These are phyloP conservation scores for Diglossa cyanea DNA, from an alignment of 2,797 vertebrate species.

Conservation along the genomic window DNA sequence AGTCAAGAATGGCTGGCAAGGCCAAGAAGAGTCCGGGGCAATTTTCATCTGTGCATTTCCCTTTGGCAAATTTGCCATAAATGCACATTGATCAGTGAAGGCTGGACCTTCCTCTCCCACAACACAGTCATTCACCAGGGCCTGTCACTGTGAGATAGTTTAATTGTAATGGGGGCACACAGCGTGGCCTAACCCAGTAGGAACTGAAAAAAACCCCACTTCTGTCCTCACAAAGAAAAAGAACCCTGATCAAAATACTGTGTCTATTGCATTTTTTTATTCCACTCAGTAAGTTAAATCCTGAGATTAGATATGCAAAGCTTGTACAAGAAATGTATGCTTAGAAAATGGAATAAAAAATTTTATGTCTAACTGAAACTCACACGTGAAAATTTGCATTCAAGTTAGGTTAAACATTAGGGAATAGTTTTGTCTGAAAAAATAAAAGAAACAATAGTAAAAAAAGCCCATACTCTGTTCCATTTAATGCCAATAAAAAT, in stretches of 20 bases:
- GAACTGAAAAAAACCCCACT: neutral
- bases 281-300: neutral
- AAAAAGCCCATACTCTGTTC: fast-evolving
- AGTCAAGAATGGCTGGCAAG: neutral
- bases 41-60: neutral
- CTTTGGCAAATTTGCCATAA: neutral
- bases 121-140: neutral
- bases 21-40: neutral
- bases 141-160: neutral
- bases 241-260: neutral
- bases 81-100: neutral
- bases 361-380: neutral
- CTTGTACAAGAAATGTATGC: neutral
- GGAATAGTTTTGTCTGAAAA: neutral
- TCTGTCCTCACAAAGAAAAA: neutral
- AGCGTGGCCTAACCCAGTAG: neutral
- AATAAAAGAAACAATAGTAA: neutral
- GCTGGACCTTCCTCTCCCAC: neutral
- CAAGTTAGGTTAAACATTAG: neutral
- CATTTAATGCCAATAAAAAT: neutral
- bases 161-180: neutral
- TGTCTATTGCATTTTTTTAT: neutral
- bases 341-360: neutral
- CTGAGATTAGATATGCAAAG: neutral
- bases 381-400: fast-evolving